phyloP scores from a whole-genome alignment of 1,140 invertebrate genomes.

The Cyphomyrmex costatus region DNA sequence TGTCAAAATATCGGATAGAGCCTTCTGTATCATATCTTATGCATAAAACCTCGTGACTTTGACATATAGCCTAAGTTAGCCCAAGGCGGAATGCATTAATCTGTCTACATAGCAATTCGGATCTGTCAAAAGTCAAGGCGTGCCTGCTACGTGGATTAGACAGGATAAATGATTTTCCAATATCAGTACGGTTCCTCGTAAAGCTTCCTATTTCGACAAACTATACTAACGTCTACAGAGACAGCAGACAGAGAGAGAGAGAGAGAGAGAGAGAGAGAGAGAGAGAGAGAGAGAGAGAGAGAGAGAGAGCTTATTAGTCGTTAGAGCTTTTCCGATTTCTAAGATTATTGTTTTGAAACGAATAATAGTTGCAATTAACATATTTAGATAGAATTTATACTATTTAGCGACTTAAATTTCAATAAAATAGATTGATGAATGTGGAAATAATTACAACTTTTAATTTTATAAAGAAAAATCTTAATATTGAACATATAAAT shows the following conservation, averaged over 20 bases:
- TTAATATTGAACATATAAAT: background rate
- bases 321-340: background rate
- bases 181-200: constrained; percentile 31
- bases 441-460: background rate
- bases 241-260: too few relatives aligned
- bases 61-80: constrained; percentile 48
- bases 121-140: constrained; percentile 56
- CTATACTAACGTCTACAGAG: background rate
- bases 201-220: background rate
- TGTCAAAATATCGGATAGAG: constrained; percentile 18
- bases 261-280: too few relatives aligned
- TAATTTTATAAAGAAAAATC: background rate
- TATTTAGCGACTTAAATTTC: background rate
- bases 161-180: constrained; percentile 56
- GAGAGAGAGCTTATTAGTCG: background rate
- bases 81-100: constrained; percentile 41
- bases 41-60: constrained; percentile 49
- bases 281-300: too few relatives aligned
- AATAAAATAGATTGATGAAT: background rate
- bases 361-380: background rate
- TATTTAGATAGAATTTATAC: background rate
- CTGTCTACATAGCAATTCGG: constrained; percentile 53
- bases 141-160: constrained; percentile 37
- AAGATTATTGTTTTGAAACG: background rate
- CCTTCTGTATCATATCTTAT: constrained; percentile 53